Conservation (phyloP, 2,888 invertebrate genomes). For the Heliconius charithonia region DNA sequence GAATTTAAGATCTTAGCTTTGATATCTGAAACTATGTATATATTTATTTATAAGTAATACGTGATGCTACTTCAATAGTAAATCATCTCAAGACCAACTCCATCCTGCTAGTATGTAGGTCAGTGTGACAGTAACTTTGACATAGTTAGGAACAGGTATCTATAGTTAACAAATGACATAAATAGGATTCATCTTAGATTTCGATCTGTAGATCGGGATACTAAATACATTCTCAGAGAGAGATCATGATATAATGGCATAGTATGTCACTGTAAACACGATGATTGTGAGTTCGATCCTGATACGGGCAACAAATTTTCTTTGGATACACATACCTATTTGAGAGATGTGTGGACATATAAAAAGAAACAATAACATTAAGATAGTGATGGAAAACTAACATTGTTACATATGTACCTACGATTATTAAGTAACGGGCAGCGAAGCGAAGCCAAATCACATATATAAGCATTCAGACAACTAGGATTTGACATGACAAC, state of each 20-base stretch:
- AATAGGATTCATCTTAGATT: not conserved
- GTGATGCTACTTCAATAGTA: not conserved
- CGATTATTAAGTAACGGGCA: too few relatives aligned
- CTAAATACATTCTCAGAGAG: not conserved
- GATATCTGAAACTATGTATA: not conserved
- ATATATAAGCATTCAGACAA: not conserved
- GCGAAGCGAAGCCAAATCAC: too few relatives aligned
- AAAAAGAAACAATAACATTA: too few relatives aligned
- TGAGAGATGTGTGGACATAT: too few relatives aligned
- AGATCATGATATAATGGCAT: not conserved
- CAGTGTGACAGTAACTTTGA: slow-evolving; percentile 14
- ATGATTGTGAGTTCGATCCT: too few relatives aligned
- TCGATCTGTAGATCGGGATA: not conserved
- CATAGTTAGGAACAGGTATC: slow-evolving; percentile 20
- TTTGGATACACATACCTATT: too few relatives aligned
- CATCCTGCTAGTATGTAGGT: slow-evolving; percentile 7
- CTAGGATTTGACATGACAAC: not conserved
- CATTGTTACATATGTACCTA: too few relatives aligned
- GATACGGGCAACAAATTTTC: too few relatives aligned
- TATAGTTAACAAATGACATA: not conserved
- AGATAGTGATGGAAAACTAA: too few relatives aligned
- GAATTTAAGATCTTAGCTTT: not conserved
- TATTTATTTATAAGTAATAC: slow-evolving; percentile 9
- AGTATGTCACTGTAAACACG: not conserved
- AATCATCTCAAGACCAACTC: slow-evolving; percentile 15